Evolutionary conservation across 2,797 vertebrate genomes (phyloP), one percentile per base, ranked within the genome.

Genomic region (Propithecus deckenii): DNA sequence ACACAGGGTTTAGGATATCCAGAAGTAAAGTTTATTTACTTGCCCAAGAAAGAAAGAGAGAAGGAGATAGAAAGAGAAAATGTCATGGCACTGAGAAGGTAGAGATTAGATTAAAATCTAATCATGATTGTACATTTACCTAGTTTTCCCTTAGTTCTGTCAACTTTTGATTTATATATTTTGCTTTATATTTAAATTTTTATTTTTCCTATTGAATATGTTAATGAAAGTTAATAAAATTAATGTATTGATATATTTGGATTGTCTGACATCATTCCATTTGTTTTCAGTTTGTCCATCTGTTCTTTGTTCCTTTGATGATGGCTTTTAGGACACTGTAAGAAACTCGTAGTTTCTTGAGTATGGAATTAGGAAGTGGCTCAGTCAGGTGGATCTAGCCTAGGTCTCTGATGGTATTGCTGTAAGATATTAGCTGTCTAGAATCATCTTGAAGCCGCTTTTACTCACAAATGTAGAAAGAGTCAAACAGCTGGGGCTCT

Each of bases 181-280:
- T 96, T 90, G 89, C 63, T 48, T 91, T 80, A 35, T 84, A 57
- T 84, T 87, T 87, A 84, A 52, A 67, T 95, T 87, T 57, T 92
- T 43, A 46, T 71, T 87, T 81, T 96, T 57, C 22, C 46, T 91
- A 32, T 25, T 55, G 57, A 79, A 32, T 74, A 76, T 86, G 86
- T 81, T 91, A 65, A 50, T 52, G 8, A 83, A 65, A 79, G 15
- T 78, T 65, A n/a, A 55, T 86, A 52, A 86, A 67, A 52, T 67
- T 50, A 78, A 22, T 22, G 12, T 76, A 86, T 20, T 43, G 43
- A 84, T 79, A 41, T 61, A 88, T 61, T 81, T 81, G 63, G 11
- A 74, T 41, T 63, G 28, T 61, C 38, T 81, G 38, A 35, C 59
- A 81, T 59, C 18, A 75, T 63, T 72, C 30, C n/a, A 55, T 55